Base-by-base conservation (phyloP, 2,113 vertebrate species). In the Hiodon tergisus region DNA sequence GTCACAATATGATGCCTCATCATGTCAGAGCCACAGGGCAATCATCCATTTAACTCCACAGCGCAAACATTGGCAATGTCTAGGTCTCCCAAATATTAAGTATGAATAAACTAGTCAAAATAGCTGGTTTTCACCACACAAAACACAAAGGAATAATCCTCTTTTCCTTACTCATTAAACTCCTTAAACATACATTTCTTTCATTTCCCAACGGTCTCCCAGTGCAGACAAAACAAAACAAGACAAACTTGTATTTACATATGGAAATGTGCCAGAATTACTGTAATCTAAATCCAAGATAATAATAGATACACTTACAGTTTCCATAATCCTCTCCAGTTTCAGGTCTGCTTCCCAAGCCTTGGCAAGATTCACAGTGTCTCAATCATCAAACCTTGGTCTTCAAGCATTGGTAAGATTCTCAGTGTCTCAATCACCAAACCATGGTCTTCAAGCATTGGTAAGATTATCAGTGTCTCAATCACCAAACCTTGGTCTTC, bases 231-330 rank as follows among this genome's bases (percentile, higher is more conserved):
- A 17, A 47, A 51, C 50, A 48, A n/a, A n/a, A n/a, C n/a, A n/a
- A n/a, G n/a, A n/a, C n/a, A n/a, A n/a, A 65, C 62, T 17, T 50
- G 77, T 67, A 79, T 79, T 63, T 78, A 47, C 71, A 79, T 31
- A 31, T 76, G 80, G 78, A 79, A 73, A 55, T 80, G 78, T 11
- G 48, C 51, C 0, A 54, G 63, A 81, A 75, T 65, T 9, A 65
- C 55, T 69, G 81, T 78, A 83, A 85, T 81, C 85, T 87, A 87
- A 80, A 82, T 51, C 31, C 31, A 31, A 31, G 31, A 31, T 31
- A 31, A 31, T 31, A 31, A 31, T 31, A 31, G 31, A 31, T 31
- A 57, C 9, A 17, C 16, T 13, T n/a, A 13, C 54, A 70, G 52
- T 70, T 55, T 52, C n/a, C 57, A 31, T 70, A 10, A 13, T 31